Percentiles rank a stretch among this genome's conserved stretches.
These are phyloP conservation scores for Indri indri DNA, from an alignment of 2,113 vertebrate genomes.

Conservation along the genomic window DNA sequence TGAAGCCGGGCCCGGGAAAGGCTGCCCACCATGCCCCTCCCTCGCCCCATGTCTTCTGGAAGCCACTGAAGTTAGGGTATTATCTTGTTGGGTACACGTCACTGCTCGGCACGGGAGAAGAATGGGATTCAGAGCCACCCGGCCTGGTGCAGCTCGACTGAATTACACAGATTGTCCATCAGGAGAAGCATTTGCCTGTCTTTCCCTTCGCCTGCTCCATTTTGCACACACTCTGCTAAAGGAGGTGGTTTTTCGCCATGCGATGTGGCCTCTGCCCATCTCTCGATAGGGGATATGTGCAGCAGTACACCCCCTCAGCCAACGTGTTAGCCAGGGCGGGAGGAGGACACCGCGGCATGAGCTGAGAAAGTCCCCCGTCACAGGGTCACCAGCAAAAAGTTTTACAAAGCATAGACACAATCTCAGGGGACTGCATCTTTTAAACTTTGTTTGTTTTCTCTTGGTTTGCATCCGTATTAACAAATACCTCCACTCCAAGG, in stretches of 20 bases:
- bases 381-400: background rate
- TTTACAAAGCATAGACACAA: background rate
- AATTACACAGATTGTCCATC: background rate
- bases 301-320: background rate
- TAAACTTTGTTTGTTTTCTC: background rate
- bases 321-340: background rate
- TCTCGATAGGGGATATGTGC: background rate
- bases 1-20: background rate
- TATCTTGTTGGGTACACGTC: background rate
- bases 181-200: background rate
- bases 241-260: background rate
- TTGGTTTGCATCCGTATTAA: background rate
- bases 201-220: background rate
- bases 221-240: background rate
- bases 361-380: background rate
- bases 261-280: background rate
- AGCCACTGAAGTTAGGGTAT: background rate
- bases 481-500: background rate
- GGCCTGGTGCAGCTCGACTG: background rate
- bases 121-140: background rate
- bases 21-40: background rate
- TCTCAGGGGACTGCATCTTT: background rate
- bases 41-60: background rate
- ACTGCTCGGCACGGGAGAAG: background rate
- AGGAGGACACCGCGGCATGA: rapidly evolving